Conservation (phyloP, 2,113 vertebrate genomes). For the Chaenocephalus aceratus region DNA sequence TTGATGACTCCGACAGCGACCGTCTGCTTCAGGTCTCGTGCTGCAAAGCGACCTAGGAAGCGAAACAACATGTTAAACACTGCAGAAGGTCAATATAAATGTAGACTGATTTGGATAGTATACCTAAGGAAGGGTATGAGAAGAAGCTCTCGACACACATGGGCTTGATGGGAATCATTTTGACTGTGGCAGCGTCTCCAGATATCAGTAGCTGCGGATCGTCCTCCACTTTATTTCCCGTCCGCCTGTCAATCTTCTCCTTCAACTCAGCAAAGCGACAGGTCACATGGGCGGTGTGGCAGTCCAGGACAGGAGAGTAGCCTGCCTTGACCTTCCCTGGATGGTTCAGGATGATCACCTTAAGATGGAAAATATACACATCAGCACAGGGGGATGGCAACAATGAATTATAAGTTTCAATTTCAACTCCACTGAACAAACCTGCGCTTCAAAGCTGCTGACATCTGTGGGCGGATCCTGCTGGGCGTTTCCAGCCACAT, state of each 20-base stretch:
- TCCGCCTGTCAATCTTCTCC: slow-evolving; percentile 85
- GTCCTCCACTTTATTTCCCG: slow-evolving; percentile 83
- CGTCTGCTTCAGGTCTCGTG: slow-evolving; percentile 78
- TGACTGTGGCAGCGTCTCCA: slow-evolving; percentile 86
- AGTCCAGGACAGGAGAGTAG: slow-evolving; percentile 88
- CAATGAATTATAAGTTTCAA: no score
- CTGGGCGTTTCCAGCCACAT: slow-evolving; percentile 83
- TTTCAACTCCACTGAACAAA: slow-evolving; percentile 16
- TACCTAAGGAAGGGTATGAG: slow-evolving; percentile 85
- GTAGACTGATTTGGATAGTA: rapidly evolving
- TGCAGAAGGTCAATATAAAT: not conserved
- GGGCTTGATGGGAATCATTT: slow-evolving; percentile 85
- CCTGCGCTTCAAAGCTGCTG: slow-evolving; percentile 83
- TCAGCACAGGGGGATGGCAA: rapidly evolving
- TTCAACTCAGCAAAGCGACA: slow-evolving; percentile 85
- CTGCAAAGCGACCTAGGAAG: slow-evolving; percentile 74
- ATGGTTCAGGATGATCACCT: slow-evolving; percentile 89
- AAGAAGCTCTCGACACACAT: slow-evolving; percentile 89
- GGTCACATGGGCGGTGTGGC: slow-evolving; percentile 86
- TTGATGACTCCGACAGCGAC: slow-evolving; percentile 76
- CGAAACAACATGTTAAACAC: not conserved
- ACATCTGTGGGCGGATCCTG: slow-evolving; percentile 85
- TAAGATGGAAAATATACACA: no score
- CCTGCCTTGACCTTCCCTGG: slow-evolving; percentile 84
- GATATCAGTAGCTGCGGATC: slow-evolving; percentile 78